Percentiles rank a stretch among this genome's conserved stretches.
These are phyloP conservation scores for Ascidia mentula DNA, from an alignment of 23 tunicate species.

Conservation along the genomic window DNA sequence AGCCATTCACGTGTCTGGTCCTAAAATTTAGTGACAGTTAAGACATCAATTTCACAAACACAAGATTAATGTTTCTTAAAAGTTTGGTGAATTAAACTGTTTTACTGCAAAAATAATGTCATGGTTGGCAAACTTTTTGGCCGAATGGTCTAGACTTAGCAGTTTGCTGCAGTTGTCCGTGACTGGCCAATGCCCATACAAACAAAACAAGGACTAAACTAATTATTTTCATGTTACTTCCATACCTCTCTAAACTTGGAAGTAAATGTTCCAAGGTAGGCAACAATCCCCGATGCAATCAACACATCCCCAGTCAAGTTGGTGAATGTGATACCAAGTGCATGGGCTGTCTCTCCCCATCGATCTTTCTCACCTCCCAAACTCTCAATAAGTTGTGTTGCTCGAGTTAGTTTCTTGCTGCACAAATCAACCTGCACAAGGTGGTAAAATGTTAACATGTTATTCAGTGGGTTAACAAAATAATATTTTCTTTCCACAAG, in stretches of 20 bases:
- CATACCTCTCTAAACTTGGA: slow-evolving; percentile 88
- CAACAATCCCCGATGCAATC: slow-evolving; percentile 91
- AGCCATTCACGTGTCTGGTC: slow-evolving; percentile 45
- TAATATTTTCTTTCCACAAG: no score
- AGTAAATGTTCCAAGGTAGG: slow-evolving; percentile 93
- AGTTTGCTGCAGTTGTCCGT: not conserved
- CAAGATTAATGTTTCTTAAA: no score
- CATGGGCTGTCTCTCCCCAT: slow-evolving; percentile 89
- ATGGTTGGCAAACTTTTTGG: no score
- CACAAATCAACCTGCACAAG: slow-evolving; percentile 79
- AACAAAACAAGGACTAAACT: not conserved
- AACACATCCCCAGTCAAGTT: slow-evolving; percentile 97
- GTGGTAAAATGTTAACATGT: not conserved
- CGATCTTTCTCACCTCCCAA: slow-evolving; percentile 99
- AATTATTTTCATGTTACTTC: not conserved
- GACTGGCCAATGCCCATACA: not conserved
- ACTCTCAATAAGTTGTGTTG: slow-evolving; percentile 90
- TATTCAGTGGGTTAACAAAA: no score
- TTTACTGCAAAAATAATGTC: no score
- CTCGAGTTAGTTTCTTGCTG: slow-evolving; percentile 85
- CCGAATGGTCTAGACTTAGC: no score
- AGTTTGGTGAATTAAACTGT: no score
- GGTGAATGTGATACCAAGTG: slow-evolving; percentile 75
- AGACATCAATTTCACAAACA: no score
- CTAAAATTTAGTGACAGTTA: no score